phyloP scores from a whole-genome alignment of 2,113 vertebrate species.

The Psettodes erumei region DNA sequence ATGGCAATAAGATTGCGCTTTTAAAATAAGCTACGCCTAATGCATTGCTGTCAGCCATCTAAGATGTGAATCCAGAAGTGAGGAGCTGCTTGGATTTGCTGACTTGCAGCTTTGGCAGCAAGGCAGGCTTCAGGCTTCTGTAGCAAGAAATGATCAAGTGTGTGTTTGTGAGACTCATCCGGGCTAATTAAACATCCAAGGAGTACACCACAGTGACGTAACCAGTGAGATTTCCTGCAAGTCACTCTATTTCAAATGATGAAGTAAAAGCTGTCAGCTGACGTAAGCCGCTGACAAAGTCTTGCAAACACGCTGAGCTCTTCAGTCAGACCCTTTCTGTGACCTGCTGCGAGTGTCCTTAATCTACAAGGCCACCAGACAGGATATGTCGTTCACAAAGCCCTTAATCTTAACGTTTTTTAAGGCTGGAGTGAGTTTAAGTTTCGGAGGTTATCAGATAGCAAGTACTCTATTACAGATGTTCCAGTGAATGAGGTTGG shows the following conservation, averaged over 20 bases:
- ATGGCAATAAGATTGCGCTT: slow-evolving; percentile 17
- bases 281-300: slow-evolving; percentile 4
- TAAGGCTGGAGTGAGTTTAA: slow-evolving; percentile 25
- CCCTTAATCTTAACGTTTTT: slow-evolving; percentile 58
- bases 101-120: slow-evolving; percentile 34
- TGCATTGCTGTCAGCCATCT: slow-evolving; percentile 30
- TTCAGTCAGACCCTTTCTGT: slow-evolving; percentile 9
- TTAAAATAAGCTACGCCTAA: slow-evolving; percentile 15
- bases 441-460: slow-evolving; percentile 54
- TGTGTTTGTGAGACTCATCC: slow-evolving; percentile 28
- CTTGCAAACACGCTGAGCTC: neutral
- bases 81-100: slow-evolving; percentile 38
- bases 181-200: slow-evolving; percentile 4
- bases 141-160: slow-evolving; percentile 34
- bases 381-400: slow-evolving; percentile 7
- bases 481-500: slow-evolving; percentile 34
- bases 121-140: slow-evolving; percentile 6
- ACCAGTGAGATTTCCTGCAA: slow-evolving; percentile 23
- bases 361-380: slow-evolving; percentile 32
- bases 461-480: slow-evolving; percentile 41
- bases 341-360: slow-evolving; percentile 28
- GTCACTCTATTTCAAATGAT: slow-evolving; percentile 17
- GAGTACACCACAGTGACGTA: neutral
- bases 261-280: slow-evolving; percentile 10
- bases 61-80: slow-evolving; percentile 31